phyloP scores from a whole-genome alignment of 2,113 vertebrate genomes.

The Nycticryphes semicollaris region DNA sequence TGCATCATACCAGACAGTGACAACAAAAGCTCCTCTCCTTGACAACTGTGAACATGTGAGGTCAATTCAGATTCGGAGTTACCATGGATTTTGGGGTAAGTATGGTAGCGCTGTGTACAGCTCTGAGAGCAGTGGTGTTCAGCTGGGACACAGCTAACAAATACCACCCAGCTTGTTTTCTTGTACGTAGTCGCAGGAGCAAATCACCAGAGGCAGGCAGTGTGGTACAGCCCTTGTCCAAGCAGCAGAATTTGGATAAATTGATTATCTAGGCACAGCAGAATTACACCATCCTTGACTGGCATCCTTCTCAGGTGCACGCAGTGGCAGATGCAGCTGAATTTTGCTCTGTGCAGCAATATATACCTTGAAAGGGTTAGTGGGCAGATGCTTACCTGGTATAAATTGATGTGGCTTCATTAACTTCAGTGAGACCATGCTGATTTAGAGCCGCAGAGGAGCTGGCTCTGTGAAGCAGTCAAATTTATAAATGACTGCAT shows the following conservation, averaged over 20 bases:
- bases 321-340: not conserved
- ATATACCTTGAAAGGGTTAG: not conserved
- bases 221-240: not conserved
- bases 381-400: slow-evolving; percentile 28
- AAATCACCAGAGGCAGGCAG: not conserved
- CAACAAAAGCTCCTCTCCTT: not conserved
- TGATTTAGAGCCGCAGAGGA: slow-evolving; percentile 43
- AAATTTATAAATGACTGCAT: slow-evolving; percentile 49
- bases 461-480: slow-evolving; percentile 19
- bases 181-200: not conserved
- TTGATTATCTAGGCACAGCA: not conserved
- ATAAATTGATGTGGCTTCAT: slow-evolving; percentile 52
- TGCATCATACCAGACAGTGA: not conserved
- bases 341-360: not conserved
- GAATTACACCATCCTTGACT: rapidly evolving
- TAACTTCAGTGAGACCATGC: slow-evolving; percentile 43
- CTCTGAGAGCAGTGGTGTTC: not conserved
- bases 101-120: not conserved
- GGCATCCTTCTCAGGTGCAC: not conserved
- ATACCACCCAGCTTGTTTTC: not conserved
- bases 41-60: not conserved
- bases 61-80: not conserved
- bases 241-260: not conserved
- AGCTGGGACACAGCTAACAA: not conserved
- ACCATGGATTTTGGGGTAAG: not conserved